Percentiles rank a stretch among this genome's conserved stretches.
Conservation (phyloP, 64 coral and sea anemone genomes). For the Hydrozoanthus tunicans region DNA sequence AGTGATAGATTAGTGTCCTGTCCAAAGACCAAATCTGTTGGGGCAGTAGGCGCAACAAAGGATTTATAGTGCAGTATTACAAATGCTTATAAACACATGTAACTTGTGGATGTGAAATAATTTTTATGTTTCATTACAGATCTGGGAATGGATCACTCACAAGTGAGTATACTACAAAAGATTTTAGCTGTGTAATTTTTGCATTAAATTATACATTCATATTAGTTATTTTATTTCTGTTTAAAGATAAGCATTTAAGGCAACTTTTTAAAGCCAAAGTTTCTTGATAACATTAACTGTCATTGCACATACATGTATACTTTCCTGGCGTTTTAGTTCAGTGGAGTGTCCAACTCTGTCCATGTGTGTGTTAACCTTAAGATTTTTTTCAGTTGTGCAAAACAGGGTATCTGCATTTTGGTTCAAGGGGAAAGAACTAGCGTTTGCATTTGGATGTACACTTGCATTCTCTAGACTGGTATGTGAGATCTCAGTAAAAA, state of each 20-base stretch:
- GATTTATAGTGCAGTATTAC: background rate
- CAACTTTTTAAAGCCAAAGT: no score
- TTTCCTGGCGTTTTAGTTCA: no score
- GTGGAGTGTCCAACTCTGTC: no score
- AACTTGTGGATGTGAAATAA: no score
- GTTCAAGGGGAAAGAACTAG: constrained; percentile 93
- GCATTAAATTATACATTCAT: background rate
- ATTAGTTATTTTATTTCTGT: background rate
- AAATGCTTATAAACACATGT: background rate
- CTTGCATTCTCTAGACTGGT: constrained; percentile 94
- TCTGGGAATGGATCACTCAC: constrained; percentile 92
- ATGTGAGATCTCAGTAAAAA: background rate
- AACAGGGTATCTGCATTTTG: constrained; percentile 93
- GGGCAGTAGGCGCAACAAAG: no score
- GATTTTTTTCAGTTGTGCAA: constrained; percentile 75
- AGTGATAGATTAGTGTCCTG: no score
- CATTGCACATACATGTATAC: no score
- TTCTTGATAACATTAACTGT: no score
- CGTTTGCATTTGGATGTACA: constrained; percentile 94
- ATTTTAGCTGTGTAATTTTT: background rate
- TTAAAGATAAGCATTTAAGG: no score
- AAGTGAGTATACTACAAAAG: constrained; percentile 55
- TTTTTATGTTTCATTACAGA: constrained; percentile 18
- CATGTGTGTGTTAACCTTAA: no score
- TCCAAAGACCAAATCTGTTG: no score